Evolutionary conservation across 1,140 invertebrate genomes (phyloP).

Genomic region (Battus philenor): DNA sequence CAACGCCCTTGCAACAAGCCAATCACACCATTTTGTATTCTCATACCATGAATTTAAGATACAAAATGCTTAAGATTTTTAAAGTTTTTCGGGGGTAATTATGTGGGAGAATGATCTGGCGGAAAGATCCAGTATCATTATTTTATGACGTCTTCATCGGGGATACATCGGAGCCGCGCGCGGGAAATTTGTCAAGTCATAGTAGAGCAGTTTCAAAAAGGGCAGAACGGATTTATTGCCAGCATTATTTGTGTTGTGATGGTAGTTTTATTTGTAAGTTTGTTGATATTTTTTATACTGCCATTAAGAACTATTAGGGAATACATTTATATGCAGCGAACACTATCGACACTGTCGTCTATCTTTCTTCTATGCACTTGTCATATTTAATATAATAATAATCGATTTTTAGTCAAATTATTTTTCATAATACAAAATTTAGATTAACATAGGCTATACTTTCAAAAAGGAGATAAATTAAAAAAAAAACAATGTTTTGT

Average conservation of each 20-base stretch:
- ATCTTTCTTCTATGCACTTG: too few species aligned
- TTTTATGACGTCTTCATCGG: constrained; percentile 66
- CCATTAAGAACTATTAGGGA: too few species aligned
- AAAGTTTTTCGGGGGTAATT: constrained; percentile 37
- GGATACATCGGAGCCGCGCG: constrained; percentile 38
- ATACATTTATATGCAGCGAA: too few species aligned
- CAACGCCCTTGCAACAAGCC: constrained; percentile 20
- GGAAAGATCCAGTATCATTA: constrained; percentile 57
- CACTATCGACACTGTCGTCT: too few species aligned
- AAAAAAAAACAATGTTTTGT: too few species aligned
- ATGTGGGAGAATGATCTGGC: constrained; percentile 37
- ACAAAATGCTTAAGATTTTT: constrained; percentile 1
- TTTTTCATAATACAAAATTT: background rate
- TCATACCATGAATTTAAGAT: constrained; percentile 2
- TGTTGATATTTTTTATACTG: constrained; percentile 8
- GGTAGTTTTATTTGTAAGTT: constrained; percentile 8
- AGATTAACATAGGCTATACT: too few species aligned
- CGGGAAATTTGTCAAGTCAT: constrained; percentile 37
- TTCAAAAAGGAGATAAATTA: too few species aligned
- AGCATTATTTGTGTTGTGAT: constrained; percentile 26
- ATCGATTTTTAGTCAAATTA: background rate
- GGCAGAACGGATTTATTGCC: constrained; percentile 32
- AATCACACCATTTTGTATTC: background rate
- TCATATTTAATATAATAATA: too few species aligned
- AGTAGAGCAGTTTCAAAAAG: constrained; percentile 32